phyloP scores from a whole-genome alignment of 2,888 invertebrate genomes.

The Spilarctia lutea region DNA sequence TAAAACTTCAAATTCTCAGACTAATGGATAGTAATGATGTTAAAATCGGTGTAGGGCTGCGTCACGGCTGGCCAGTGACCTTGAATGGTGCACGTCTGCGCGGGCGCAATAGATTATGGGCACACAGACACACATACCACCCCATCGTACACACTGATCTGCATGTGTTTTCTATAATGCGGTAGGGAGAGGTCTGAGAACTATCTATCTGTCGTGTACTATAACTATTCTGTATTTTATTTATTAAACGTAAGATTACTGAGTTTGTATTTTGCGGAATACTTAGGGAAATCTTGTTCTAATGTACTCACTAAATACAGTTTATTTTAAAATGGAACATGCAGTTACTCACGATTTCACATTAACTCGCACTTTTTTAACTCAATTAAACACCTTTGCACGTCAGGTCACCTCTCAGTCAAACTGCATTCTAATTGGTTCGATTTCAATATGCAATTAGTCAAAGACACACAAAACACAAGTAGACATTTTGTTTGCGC shows the following conservation, averaged over 20 bases:
- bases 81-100: constrained; percentile 71
- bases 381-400: neutral
- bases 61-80: constrained; percentile 79
- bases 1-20: constrained; percentile 41
- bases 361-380: neutral
- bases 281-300: neutral
- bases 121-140: constrained; percentile 57
- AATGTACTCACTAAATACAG: neutral
- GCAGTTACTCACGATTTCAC: neutral
- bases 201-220: neutral
- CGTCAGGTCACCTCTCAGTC: neutral
- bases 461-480: neutral
- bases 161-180: constrained; percentile 46
- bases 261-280: neutral
- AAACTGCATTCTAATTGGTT: neutral
- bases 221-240: neutral
- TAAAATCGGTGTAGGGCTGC: constrained; percentile 74
- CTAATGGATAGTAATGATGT: constrained; percentile 64
- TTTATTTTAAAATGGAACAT: neutral
- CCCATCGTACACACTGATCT: constrained; percentile 47
- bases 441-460: neutral
- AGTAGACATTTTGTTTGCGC: neutral
- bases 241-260: neutral
- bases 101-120: constrained; percentile 76
- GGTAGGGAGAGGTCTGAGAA: constrained; percentile 30